These are phyloP conservation scores for Callosobruchus maculatus DNA, from an alignment of 2,888 invertebrate species.

Conservation along the genomic window DNA sequence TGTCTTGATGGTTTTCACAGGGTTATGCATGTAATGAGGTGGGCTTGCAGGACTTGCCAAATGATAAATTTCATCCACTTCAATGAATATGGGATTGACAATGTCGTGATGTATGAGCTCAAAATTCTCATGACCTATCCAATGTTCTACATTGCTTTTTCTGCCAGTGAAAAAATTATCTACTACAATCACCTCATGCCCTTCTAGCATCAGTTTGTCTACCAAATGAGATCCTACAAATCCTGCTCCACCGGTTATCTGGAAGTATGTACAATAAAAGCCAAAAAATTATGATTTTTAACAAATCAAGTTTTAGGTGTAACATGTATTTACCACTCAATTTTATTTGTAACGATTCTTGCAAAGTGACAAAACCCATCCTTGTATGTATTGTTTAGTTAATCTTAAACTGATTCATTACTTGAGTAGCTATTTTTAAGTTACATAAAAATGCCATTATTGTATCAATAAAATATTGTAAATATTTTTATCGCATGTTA, in stretches of 20 bases:
- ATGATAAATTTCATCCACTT: constrained; percentile 98
- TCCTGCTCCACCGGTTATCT: constrained; percentile 94
- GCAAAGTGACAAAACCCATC: too few species aligned
- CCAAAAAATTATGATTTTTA: background rate
- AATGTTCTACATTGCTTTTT: constrained; percentile 95
- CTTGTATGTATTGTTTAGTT: too few species aligned
- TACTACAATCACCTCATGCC: constrained; percentile 94
- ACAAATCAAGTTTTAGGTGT: background rate
- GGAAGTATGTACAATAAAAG: too few species aligned
- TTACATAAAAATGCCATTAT: too few species aligned
- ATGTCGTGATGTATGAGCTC: constrained; percentile 98
- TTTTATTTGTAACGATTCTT: too few species aligned
- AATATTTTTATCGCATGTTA: too few species aligned
- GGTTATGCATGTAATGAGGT: constrained; percentile 99
- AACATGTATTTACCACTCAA: too few species aligned
- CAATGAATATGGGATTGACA: constrained; percentile 94
- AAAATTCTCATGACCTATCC: constrained; percentile 99
- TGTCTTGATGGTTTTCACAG: constrained; percentile 98
- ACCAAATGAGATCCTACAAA: constrained; percentile 99
- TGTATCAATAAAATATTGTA: too few species aligned
- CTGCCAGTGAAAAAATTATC: constrained; percentile 99
- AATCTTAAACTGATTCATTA: too few species aligned
- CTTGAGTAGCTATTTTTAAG: too few species aligned
- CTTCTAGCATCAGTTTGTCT: constrained; percentile 90
- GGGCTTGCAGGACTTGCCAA: constrained; percentile 98